Evolutionary conservation across 2,888 invertebrate genomes (phyloP).

Genomic region (Troglohyphantes excavatus): DNA sequence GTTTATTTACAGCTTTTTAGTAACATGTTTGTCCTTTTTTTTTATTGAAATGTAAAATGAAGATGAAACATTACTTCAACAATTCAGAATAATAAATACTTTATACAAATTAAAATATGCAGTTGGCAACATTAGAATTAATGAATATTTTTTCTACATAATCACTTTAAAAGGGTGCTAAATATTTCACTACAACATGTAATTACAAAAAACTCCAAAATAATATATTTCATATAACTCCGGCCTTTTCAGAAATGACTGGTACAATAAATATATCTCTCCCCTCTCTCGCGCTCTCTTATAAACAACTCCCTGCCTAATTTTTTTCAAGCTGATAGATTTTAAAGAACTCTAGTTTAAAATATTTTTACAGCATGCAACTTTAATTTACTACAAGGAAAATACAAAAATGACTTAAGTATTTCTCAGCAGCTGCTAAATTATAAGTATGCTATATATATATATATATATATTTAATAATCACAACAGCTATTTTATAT

Average conservation of each 20-base stretch:
- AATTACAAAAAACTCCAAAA: conserved; percentile 53
- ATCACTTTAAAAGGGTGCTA: conserved; percentile 71
- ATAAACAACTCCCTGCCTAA: conserved; percentile 61
- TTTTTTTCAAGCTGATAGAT: conserved; percentile 70
- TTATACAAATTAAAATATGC: conserved; percentile 79
- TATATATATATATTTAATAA: conserved; percentile 67
- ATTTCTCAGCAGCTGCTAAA: conserved; percentile 64
- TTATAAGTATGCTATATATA: background rate
- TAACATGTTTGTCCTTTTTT: no score
- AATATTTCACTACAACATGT: conserved; percentile 64
- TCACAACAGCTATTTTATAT: conserved; percentile 74
- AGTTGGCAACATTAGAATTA: conserved; percentile 75
- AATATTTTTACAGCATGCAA: conserved; percentile 75
- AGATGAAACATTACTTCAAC: conserved; percentile 17
- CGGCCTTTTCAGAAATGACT: conserved; percentile 66
- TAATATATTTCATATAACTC: conserved; percentile 52
- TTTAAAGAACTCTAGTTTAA: conserved; percentile 65
- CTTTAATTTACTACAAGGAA: conserved; percentile 57
- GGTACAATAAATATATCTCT: conserved; percentile 71
- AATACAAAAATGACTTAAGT: conserved; percentile 68
- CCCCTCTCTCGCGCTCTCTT: background rate
- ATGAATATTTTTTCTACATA: conserved; percentile 76
- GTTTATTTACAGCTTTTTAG: no score
- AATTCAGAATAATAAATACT: conserved; percentile 77
- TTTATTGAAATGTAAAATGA: background rate